Conservation (phyloP, 1,140 invertebrate species). For the Pogonus chalceus region DNA sequence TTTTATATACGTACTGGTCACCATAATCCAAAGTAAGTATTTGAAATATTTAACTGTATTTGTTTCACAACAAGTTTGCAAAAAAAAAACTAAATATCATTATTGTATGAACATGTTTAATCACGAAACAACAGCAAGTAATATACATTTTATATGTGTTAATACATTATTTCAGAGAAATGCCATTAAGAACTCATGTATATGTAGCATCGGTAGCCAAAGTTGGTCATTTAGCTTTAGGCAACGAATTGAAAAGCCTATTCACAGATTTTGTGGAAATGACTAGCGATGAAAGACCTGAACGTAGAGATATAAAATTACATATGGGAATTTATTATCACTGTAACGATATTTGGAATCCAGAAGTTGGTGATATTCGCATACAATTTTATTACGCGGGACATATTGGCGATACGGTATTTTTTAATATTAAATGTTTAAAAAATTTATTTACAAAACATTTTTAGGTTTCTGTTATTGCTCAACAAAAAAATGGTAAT, state of each 20-base stretch:
- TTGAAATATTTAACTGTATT: not conserved
- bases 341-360: constrained; percentile 69
- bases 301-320: constrained; percentile 68
- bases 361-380: constrained; percentile 71
- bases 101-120: constrained; percentile 8
- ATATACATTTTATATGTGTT: not conserved
- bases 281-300: constrained; percentile 73
- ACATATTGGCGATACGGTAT: constrained; percentile 60
- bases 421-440: constrained; percentile 18
- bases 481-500: constrained; percentile 51
- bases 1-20: constrained; percentile 66
- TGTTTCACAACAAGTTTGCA: too few relatives aligned
- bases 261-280: constrained; percentile 68
- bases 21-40: constrained; percentile 59
- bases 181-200: constrained; percentile 36
- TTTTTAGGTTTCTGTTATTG: constrained; percentile 59
- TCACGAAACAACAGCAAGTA: not conserved
- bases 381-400: constrained; percentile 78
- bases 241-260: constrained; percentile 57
- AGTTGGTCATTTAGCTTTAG: constrained; percentile 43
- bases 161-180: constrained; percentile 30
- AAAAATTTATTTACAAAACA: not conserved
- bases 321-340: constrained; percentile 81
- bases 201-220: constrained; percentile 45
- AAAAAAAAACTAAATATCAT: too few relatives aligned